A percentile compares a stretch with the other conserved stretches of the same genome.
Conservation (phyloP, 2,888 invertebrate species). For the Yponomeuta malinellus region DNA sequence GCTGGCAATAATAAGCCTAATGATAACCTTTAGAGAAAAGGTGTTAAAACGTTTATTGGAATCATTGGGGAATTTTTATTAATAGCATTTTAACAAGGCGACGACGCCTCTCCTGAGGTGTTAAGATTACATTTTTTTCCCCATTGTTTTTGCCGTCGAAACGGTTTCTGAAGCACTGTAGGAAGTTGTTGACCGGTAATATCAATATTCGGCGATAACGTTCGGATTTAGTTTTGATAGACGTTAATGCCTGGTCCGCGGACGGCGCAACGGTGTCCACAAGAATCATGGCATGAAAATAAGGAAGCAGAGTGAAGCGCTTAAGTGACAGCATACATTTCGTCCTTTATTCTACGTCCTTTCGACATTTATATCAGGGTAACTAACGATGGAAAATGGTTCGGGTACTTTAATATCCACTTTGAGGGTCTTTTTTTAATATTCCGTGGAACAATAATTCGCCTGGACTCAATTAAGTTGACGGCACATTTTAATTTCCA, state of each 20-base stretch:
- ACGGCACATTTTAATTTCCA: neutral
- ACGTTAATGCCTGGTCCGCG: slow-evolving; percentile 28
- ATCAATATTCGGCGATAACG: slow-evolving; percentile 31
- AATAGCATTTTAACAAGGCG: slow-evolving; percentile 74
- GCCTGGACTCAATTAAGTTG: neutral
- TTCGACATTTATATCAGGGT: neutral
- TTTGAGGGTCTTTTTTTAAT: no score
- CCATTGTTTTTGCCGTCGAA: slow-evolving; percentile 17
- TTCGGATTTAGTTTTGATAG: slow-evolving; percentile 29
- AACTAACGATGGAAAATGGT: neutral
- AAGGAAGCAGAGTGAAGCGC: neutral
- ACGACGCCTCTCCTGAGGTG: slow-evolving; percentile 53
- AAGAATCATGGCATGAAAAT: neutral
- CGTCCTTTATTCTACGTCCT: neutral
- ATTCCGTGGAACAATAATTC: neutral
- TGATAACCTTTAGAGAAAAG: slow-evolving; percentile 69
- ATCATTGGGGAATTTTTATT: slow-evolving; percentile 65
- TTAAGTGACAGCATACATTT: slow-evolving; percentile 28
- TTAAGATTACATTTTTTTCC: slow-evolving; percentile 46
- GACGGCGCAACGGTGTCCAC: slow-evolving; percentile 19
- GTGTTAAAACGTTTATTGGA: slow-evolving; percentile 75
- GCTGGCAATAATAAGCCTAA: slow-evolving; percentile 62
- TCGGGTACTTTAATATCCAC: neutral
- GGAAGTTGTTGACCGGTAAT: slow-evolving; percentile 36
- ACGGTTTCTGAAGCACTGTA: slow-evolving; percentile 3